These are phyloP conservation scores for Archegozetes longisetosus DNA, from an alignment of 1,140 invertebrate genomes.

Conservation along the genomic window DNA sequence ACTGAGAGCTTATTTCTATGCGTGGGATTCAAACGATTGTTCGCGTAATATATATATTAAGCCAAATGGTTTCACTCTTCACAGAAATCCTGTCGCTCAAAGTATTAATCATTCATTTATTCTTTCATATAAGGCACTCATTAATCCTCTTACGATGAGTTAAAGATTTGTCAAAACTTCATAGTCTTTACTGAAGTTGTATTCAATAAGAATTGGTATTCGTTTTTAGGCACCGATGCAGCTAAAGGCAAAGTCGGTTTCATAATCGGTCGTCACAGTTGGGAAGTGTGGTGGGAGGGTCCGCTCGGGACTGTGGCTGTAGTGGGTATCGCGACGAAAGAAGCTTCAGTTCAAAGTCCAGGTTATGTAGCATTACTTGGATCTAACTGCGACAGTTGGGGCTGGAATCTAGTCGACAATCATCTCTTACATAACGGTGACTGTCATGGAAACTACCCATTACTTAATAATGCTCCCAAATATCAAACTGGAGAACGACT, in stretches of 20 bases:
- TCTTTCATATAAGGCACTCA: too few species aligned
- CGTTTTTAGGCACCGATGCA: conserved; percentile 53
- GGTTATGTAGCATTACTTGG: conserved; percentile 89
- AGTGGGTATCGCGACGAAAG: conserved; percentile 85
- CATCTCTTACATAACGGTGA: conserved; percentile 91
- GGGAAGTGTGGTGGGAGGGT: conserved; percentile 98
- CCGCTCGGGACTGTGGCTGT: conserved; percentile 89
- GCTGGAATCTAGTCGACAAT: conserved; percentile 98
- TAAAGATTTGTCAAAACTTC: too few species aligned
- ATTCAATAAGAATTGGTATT: background rate
- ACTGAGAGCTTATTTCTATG: conserved; percentile 79
- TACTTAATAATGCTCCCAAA: conserved; percentile 44
- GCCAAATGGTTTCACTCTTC: conserved; percentile 89
- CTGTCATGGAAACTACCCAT: conserved; percentile 82
- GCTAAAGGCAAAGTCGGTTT: conserved; percentile 87
- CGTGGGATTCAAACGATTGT: conserved; percentile 94
- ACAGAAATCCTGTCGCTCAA: conserved; percentile 94
- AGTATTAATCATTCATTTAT: conserved; percentile 34
- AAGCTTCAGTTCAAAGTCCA: conserved; percentile 68
- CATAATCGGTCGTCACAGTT: conserved; percentile 77
- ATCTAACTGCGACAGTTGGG: conserved; percentile 92
- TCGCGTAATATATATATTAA: conserved; percentile 94
- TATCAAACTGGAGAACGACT: conserved; percentile 83
- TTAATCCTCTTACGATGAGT: too few species aligned
- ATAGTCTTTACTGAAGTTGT: background rate